These are phyloP conservation scores for Drosophila azteca DNA, from an alignment of 1,140 invertebrate species.

Conservation along the genomic window DNA sequence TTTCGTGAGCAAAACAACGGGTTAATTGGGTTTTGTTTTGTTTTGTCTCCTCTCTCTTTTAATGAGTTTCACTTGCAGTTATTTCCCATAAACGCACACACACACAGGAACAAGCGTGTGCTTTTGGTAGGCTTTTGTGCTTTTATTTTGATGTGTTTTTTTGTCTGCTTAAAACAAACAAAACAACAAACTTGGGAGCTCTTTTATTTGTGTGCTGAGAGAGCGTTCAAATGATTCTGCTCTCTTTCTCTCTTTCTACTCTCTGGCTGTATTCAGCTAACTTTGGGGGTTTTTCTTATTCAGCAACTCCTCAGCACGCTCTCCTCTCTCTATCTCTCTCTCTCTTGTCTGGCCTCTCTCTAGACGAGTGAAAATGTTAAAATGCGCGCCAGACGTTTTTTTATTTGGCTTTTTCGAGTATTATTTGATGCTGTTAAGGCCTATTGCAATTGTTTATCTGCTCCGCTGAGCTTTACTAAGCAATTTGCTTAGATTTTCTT, in stretches of 20 bases:
- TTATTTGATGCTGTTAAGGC: conserved; percentile 26
- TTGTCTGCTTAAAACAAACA: conserved; percentile 55
- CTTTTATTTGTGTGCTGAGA: conserved; percentile 46
- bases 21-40: conserved; percentile 29
- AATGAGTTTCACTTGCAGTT: conserved; percentile 58
- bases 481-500: conserved; percentile 8
- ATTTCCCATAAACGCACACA: conserved; percentile 13
- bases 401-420: conserved; percentile 37
- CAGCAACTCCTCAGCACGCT: conserved; percentile 35
- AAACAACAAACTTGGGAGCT: conserved; percentile 52
- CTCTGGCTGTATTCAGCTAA: conserved; percentile 34
- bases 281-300: conserved; percentile 29
- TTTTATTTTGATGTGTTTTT: conserved; percentile 45
- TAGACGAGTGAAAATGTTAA: conserved; percentile 65
- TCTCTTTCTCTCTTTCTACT: conserved; percentile 17
- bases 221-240: conserved; percentile 14
- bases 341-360: conserved; percentile 8
- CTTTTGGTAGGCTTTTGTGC: conserved; percentile 15
- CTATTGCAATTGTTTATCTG: conserved; percentile 21
- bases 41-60: conserved; percentile 15
- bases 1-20: conserved; percentile 19
- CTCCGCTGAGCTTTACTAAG: conserved; percentile 5
- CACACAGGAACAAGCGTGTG: too few relatives aligned
- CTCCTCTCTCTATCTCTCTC: too few relatives aligned
- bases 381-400: conserved; percentile 74